Base-by-base conservation (phyloP, 2,113 vertebrate species). In the Gymnorhina tibicen region DNA sequence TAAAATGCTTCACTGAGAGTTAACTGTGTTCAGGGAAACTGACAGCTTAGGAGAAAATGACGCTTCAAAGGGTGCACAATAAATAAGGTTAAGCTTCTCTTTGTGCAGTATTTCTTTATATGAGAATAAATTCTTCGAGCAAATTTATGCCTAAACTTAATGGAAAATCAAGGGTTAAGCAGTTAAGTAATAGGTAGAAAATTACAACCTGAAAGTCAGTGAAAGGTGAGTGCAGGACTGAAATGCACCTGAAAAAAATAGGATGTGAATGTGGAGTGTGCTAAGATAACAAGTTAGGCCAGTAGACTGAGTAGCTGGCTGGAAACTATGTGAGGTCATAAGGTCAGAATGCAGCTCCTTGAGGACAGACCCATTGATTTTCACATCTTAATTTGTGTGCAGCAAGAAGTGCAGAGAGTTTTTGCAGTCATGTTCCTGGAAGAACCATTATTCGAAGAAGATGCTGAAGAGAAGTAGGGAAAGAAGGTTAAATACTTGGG, bases 261-360 rank as follows among this genome's bases (percentile, higher is more conserved):
- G 9, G 15, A 20, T 60, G 27, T 56, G 37, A 62, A 55, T 59
- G 62, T 73, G 63, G 52, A 81, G 3, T 37, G 30, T 58, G 47
- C 83, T 46, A 70, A 79, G 68, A 86, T 92, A 96, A 96, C 26
- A 8, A 96, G 53, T 21, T 44, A 33, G 53, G 47, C 11, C 23
- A 70, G 78, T 47, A 76, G 64, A 49, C 27, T 52, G 59, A 59
- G 37, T 41, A 83, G 33, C 32, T 74, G 62, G 15, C 22, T 81
- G 53, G 35, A 92, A 92, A 33, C 16, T 87, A 2, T 59, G 44
- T 70, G 44, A 96, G 86, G 95, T 91, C 86, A 96, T 87, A 85
- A 93, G 81, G 85, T 28, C 67, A 92, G 46, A 63, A 64, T 21
- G 11, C 42, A 87, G 15, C n/a, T 56, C 70, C 24, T 5, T 53